Conservation (phyloP, 2,888 invertebrate species). For the Tillus elongatus region DNA sequence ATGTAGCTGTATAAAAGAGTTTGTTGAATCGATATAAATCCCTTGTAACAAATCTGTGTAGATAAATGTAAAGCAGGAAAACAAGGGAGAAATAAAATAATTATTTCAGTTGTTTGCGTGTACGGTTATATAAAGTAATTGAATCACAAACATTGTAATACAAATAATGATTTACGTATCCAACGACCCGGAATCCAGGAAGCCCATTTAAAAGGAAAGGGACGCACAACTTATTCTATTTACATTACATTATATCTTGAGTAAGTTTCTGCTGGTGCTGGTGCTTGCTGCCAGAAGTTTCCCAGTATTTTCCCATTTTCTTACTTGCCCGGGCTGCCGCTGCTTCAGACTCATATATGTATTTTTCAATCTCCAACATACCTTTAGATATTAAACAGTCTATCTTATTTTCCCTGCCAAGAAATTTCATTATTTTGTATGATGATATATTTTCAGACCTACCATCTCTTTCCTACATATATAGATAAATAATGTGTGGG, state of each 20-base stretch:
- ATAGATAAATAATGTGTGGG: no score
- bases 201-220: constrained; percentile 26
- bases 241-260: constrained; percentile 32
- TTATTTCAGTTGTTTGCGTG: no score
- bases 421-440: constrained; percentile 41
- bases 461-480: constrained; percentile 6
- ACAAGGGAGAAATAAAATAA: no score
- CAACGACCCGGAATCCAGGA: constrained; percentile 25
- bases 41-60: no score
- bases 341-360: constrained; percentile 33
- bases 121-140: no score
- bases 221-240: constrained; percentile 31
- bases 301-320: constrained; percentile 32
- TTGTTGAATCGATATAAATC: no score
- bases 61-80: no score
- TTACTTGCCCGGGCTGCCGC: constrained; percentile 20
- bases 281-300: constrained; percentile 30
- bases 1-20: no score
- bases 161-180: constrained; percentile 28
- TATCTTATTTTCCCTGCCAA: constrained; percentile 38
- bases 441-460: constrained; percentile 36
- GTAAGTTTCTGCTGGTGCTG: constrained; percentile 18
- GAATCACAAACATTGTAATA: constrained; percentile 16
- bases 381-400: constrained; percentile 39
- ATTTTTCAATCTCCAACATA: constrained; percentile 40